Base-by-base conservation (phyloP, 1,140 invertebrate genomes). In the Cataglyphis hispanica region DNA sequence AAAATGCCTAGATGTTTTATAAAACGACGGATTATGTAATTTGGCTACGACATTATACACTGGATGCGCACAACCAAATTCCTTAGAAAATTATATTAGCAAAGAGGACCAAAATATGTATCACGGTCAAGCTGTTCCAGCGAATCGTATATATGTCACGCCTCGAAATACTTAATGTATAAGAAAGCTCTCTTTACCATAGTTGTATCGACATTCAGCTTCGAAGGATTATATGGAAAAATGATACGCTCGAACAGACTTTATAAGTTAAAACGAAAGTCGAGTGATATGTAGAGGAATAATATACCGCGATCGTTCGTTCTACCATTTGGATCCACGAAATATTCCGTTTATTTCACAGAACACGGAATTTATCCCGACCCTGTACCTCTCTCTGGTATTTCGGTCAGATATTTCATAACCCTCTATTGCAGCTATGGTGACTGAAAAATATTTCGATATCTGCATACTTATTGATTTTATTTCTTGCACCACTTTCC, bases 381-480 rank as follows among this genome's bases (percentile, higher is more conserved):
- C 61, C 60, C 56, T 85, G 77, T 70, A 76, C 63, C 61, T 50
- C 16, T 50, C 46, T 50, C 46, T 81, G 58, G 66, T 84, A 87
- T 92, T 92, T 84, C 87, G 89, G 86, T 91, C 89, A 91, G 85
- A 91, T 92, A 92, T 91, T 91, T 91, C 87, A 92, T 90, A 91
- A 91, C 70, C 53, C 72, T 75, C 66, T 77, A 87, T 86, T 80
- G 63, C 69, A 58, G 67, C 34, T 22, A 75, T 53, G 40, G 81
- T 77, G 69, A 86, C 81, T 84, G 70, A 84, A 88, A 87, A 87
- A 88, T 88, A 84, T 78, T 66, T 66, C 63, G 81, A 77, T 84
- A 66, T 50, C 46, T 72, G 46, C 66, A 43, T 85, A 86, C 85
- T 70, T 74, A 88, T 88, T 78, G 86, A 87, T 88, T 85, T 64